Conservation (phyloP, 2,888 invertebrate species). For the Tetranychus piercei region DNA sequence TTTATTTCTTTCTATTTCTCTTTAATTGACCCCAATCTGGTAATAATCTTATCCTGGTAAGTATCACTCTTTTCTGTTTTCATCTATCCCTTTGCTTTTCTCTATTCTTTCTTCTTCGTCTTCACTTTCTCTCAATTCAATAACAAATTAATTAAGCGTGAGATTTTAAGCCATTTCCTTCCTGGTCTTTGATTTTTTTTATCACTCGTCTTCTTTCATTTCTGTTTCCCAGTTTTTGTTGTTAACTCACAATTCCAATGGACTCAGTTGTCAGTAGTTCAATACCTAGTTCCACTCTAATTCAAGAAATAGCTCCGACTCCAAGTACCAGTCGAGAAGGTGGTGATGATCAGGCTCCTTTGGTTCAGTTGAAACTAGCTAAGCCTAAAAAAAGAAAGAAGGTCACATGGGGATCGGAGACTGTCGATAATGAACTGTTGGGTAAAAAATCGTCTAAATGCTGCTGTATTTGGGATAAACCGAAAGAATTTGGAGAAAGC, state of each 20-base stretch:
- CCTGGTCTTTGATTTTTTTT: background rate
- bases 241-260: background rate
- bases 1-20: no score
- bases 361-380: conserved; percentile 1
- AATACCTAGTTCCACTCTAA: background rate
- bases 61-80: background rate
- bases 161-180: background rate
- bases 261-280: background rate
- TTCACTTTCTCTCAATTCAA: background rate
- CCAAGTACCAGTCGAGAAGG: background rate
- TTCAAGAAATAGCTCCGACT: background rate
- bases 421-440: conserved; percentile 85
- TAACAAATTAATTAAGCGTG: background rate
- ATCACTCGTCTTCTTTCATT: background rate
- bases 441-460: conserved; percentile 93
- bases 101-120: background rate
- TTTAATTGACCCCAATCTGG: background rate
- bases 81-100: background rate
- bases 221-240: background rate
- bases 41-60: background rate
- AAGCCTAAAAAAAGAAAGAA: background rate
- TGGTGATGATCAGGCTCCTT: conserved; percentile 5
- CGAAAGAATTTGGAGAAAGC: conserved; percentile 67
- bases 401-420: conserved; percentile 71
- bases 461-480: conserved; percentile 88